Conservation (phyloP, 2,113 vertebrate species). For the Tamias sibiricus region DNA sequence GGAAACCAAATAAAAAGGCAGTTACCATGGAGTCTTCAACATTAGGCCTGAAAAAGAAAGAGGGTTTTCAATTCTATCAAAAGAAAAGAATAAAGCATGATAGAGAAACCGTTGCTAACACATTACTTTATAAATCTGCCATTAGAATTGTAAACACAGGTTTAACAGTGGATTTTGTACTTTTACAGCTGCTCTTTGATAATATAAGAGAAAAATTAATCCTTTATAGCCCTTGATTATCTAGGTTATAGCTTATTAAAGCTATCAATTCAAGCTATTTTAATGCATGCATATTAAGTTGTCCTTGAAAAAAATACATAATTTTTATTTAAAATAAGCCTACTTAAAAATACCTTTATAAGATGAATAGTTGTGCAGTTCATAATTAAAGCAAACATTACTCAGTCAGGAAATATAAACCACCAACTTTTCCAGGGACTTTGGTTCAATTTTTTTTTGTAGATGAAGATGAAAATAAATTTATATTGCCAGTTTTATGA, state of each 20-base stretch:
- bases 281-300: conserved; percentile 83
- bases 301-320: conserved; percentile 84
- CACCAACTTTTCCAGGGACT: conserved; percentile 63
- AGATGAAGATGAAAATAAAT: conserved; percentile 82
- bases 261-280: conserved; percentile 84
- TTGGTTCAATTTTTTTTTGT: conserved; percentile 48
- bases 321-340: conserved; percentile 76
- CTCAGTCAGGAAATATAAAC: conserved; percentile 71
- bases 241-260: conserved; percentile 87
- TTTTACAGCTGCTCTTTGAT: conserved; percentile 86
- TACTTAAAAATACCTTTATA: conserved; percentile 63
- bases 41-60: conserved; percentile 55
- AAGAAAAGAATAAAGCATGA: conserved; percentile 40
- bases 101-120: conserved; percentile 62
- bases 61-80: conserved; percentile 51
- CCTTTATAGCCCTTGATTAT: conserved; percentile 87
- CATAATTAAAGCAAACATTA: conserved; percentile 69
- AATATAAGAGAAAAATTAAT: conserved; percentile 87
- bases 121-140: conserved; percentile 75
- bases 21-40: conserved; percentile 66
- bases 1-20: conserved; percentile 67
- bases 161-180: conserved; percentile 90
- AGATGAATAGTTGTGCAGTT: conserved; percentile 63
- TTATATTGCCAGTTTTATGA: conserved; percentile 87
- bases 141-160: conserved; percentile 76